Percentiles rank a stretch among this genome's conserved stretches.
These are phyloP conservation scores for Malurus leucopterus DNA, from an alignment of 2,797 vertebrate genomes.

Conservation along the genomic window DNA sequence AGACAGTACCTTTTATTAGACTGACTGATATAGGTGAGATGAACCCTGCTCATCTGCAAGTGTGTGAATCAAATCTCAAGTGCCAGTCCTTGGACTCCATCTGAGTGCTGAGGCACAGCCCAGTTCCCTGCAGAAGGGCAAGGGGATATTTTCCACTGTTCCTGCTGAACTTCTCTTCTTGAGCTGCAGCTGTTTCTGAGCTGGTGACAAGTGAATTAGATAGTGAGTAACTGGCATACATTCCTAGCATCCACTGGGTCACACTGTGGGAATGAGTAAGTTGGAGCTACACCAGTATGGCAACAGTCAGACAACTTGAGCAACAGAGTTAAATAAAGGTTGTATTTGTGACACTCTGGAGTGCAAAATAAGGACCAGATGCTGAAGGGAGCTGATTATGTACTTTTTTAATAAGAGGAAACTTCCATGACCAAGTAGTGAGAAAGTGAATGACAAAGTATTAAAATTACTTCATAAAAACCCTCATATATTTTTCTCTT, in stretches of 20 bases:
- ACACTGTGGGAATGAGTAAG: not conserved
- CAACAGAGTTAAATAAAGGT: not conserved
- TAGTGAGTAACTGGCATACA: not conserved
- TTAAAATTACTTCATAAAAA: not conserved
- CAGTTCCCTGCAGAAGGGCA: fast-evolving
- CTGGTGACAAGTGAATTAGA: not conserved
- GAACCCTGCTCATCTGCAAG: not conserved
- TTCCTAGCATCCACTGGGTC: not conserved
- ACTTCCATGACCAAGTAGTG: not conserved
- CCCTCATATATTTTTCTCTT: not conserved
- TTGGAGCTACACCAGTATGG: not conserved
- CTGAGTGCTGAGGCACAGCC: not conserved
- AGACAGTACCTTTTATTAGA: not conserved
- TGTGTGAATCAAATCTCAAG: not conserved
- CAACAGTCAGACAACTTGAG: not conserved
- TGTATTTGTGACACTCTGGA: not conserved
- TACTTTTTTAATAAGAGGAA: not conserved
- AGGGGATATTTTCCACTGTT: not conserved
- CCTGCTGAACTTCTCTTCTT: not conserved
- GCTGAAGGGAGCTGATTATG: not conserved
- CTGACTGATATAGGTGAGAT: not conserved
- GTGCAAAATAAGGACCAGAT: not conserved
- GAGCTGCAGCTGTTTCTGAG: not conserved
- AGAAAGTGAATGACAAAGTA: not conserved
- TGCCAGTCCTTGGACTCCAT: not conserved